Evolutionary conservation across 2,888 invertebrate genomes (phyloP).

Genomic region (Chrysina gloriosa): DNA sequence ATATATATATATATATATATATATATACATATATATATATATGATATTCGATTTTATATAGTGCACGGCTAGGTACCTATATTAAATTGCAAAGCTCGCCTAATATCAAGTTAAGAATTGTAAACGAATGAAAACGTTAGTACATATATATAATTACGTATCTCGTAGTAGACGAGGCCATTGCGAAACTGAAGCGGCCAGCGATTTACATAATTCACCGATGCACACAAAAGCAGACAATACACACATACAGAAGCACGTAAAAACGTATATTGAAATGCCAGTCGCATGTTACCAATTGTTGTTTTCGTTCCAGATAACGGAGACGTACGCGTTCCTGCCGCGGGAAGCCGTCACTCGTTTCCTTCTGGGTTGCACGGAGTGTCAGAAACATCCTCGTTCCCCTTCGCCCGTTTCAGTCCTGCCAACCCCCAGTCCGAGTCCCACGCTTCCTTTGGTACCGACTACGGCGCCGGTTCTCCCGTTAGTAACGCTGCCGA

Average conservation of each 20-base stretch:
- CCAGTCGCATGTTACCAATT: constrained; percentile 53
- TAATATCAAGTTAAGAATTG: constrained; percentile 2
- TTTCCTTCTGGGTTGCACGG: constrained; percentile 93
- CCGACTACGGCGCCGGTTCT: constrained; percentile 54
- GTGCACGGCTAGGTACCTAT: background rate
- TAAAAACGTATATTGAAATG: constrained; percentile 56
- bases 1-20: no score
- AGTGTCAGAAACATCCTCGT: constrained; percentile 86
- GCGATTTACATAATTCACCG: constrained; percentile 48
- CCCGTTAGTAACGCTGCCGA: constrained; percentile 48
- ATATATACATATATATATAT: background rate
- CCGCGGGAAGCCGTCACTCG: constrained; percentile 96
- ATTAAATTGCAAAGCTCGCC: background rate
- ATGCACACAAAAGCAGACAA: constrained; percentile 21
- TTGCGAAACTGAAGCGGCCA: constrained; percentile 43
- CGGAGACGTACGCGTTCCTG: constrained; percentile 95
- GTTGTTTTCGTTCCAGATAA: constrained; percentile 79
- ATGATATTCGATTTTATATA: background rate
- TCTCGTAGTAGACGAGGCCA: constrained; percentile 6
- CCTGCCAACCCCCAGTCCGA: constrained; percentile 62
- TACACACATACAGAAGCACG: constrained; percentile 27
- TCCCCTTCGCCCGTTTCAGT: constrained; percentile 72
- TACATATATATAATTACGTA: constrained; percentile 20
- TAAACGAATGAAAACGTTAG: constrained; percentile 9
- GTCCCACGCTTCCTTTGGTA: constrained; percentile 58